These are phyloP conservation scores for Cotesia vestalis DNA, from an alignment of 1,140 invertebrate species.

Conservation along the genomic window DNA sequence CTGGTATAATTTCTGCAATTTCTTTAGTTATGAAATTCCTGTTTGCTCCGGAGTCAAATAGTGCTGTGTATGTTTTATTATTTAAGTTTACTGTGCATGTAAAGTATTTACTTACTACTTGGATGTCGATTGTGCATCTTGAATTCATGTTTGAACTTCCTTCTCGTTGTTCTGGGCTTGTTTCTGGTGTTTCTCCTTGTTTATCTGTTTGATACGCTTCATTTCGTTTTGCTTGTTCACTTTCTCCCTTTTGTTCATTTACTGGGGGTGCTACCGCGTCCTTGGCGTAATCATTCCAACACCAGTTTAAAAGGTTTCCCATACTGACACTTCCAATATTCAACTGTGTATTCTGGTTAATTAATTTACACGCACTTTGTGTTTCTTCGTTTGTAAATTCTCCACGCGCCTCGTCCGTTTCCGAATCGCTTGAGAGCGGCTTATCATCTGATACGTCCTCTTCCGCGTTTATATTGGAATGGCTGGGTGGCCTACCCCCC, in stretches of 20 bases:
- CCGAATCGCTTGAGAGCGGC: neutral
- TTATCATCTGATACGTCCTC: neutral
- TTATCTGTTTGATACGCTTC: no score
- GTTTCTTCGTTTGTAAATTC: neutral
- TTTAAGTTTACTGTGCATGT: neutral
- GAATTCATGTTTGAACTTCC: neutral
- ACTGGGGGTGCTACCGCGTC: no score
- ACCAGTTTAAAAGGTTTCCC: no score
- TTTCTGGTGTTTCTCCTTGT: no score
- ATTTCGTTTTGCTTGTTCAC: no score
- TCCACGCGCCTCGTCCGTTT: neutral
- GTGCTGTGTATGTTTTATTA: neutral
- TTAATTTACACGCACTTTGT: neutral
- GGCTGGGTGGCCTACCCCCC: neutral
- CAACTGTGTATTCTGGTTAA: neutral
- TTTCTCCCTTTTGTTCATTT: no score
- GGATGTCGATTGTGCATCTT: neutral
- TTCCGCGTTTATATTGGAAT: neutral
- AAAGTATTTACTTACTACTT: conserved; percentile 4
- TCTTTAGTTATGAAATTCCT: neutral
- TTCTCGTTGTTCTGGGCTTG: neutral
- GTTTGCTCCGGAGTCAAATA: neutral
- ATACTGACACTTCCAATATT: neutral
- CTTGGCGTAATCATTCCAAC: no score
- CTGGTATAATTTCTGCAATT: conserved; percentile 4